These are phyloP conservation scores for Trachelus tabidus DNA, from an alignment of 2,888 invertebrate genomes.

Conservation along the genomic window DNA sequence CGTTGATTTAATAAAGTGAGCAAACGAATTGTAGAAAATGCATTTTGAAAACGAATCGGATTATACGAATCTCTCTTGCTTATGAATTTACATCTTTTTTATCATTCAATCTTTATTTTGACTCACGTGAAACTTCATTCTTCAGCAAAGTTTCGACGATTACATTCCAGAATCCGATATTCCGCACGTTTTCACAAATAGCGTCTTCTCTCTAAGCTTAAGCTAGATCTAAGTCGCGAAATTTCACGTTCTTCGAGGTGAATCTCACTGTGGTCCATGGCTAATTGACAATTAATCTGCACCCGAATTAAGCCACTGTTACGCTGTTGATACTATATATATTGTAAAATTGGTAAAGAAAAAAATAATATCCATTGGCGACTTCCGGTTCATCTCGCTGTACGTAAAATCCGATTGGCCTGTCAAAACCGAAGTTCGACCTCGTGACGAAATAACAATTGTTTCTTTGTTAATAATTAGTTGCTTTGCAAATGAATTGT, in stretches of 20 bases:
- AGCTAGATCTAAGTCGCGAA: conserved; percentile 40
- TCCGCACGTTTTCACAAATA: conserved; percentile 25
- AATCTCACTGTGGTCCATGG: conserved; percentile 1
- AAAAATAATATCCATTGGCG: background rate
- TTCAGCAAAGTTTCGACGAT: background rate
- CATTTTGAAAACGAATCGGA: background rate
- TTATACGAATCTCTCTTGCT: background rate
- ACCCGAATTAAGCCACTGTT: background rate
- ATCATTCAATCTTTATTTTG: background rate
- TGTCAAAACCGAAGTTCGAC: conserved; percentile 27
- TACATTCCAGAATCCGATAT: conserved; percentile 20
- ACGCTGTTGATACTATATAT: background rate
- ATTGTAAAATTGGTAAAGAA: background rate
- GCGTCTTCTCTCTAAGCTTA: conserved; percentile 29
- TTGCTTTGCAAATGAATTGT: conserved; percentile 24
- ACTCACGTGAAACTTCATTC: background rate
- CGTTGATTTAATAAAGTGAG: background rate
- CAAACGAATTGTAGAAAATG: background rate
- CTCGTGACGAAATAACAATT: conserved; percentile 45
- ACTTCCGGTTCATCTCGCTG: background rate
- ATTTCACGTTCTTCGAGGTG: conserved; percentile 31
- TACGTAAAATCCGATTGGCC: background rate
- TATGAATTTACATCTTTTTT: background rate
- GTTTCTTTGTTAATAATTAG: conserved; percentile 39
- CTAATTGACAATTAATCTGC: background rate